Conservation (phyloP, 2,113 vertebrate genomes). For the Cheirogaleus medius region DNA sequence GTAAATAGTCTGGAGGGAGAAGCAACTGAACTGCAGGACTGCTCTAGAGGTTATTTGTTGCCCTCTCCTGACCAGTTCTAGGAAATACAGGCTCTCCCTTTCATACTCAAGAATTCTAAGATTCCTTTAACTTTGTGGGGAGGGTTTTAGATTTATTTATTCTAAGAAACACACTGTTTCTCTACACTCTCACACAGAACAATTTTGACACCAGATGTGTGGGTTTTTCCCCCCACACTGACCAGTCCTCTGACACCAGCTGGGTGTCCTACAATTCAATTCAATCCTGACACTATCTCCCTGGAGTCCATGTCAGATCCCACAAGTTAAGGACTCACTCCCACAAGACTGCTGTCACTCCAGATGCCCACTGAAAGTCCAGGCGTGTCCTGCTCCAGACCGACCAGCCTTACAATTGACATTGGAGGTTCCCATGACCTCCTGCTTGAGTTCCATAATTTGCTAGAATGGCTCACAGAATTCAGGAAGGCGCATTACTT, state of each 20-base stretch:
- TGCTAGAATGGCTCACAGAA: not conserved
- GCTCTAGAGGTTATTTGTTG: not conserved
- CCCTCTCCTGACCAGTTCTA: conserved; percentile 25
- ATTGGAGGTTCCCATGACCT: not conserved
- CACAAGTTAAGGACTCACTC: no score
- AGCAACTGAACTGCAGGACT: not conserved
- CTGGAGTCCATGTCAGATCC: not conserved
- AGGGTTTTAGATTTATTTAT: not conserved
- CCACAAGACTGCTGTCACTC: not conserved
- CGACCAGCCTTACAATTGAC: not conserved
- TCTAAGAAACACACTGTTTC: not conserved
- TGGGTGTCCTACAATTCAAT: not conserved
- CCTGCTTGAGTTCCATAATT: not conserved
- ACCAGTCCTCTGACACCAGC: not conserved
- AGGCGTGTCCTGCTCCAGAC: not conserved
- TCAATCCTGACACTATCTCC: not conserved
- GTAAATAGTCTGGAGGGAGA: not conserved
- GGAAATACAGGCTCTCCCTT: conserved; percentile 26
- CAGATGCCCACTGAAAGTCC: not conserved
- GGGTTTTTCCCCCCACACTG: not conserved
- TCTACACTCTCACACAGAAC: not conserved
- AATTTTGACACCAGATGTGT: not conserved
- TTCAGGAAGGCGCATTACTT: not conserved
- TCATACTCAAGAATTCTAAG: not conserved
- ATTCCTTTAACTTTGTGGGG: not conserved